Evolutionary conservation across 1,140 invertebrate genomes (phyloP).

Genomic region (Zaprionus inermis): DNA sequence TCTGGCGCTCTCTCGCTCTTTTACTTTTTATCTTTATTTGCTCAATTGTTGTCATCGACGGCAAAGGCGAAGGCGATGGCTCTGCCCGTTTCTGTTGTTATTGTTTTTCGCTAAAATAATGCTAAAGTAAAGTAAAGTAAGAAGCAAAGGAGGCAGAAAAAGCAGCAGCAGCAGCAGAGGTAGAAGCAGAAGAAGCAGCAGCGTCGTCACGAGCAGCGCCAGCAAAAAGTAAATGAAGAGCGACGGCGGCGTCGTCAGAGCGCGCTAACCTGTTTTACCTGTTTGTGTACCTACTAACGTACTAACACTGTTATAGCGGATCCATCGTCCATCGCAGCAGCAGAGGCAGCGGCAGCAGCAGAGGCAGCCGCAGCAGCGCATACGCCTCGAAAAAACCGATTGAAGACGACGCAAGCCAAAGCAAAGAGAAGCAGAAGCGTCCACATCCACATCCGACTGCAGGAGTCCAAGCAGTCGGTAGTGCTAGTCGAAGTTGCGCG

Average conservation of each 20-base stretch:
- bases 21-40: constrained; percentile 73
- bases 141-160: constrained; percentile 47
- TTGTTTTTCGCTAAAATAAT: constrained; percentile 74
- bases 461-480: background rate
- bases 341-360: constrained; percentile 8
- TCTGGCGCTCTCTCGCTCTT: constrained; percentile 24
- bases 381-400: constrained; percentile 63
- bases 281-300: constrained; percentile 84
- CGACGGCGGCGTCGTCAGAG: constrained; percentile 52
- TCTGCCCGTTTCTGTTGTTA: constrained; percentile 34
- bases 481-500: too few species aligned
- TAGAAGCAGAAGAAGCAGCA: constrained; percentile 1
- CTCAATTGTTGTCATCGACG: constrained; percentile 75
- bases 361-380: constrained; percentile 50
- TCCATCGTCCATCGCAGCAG: constrained; percentile 58
- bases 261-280: constrained; percentile 84
- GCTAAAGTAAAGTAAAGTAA: constrained; percentile 75
- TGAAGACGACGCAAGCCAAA: constrained; percentile 36
- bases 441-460: background rate
- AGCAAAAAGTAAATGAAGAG: constrained; percentile 67
- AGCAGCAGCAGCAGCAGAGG: constrained; percentile 4
- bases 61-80: constrained; percentile 21
- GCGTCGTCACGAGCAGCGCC: constrained; percentile 28
- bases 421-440: constrained; percentile 4
- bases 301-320: constrained; percentile 84